These are phyloP conservation scores for Sympetrum striolatum DNA, from an alignment of 2,888 invertebrate genomes.

Conservation along the genomic window DNA sequence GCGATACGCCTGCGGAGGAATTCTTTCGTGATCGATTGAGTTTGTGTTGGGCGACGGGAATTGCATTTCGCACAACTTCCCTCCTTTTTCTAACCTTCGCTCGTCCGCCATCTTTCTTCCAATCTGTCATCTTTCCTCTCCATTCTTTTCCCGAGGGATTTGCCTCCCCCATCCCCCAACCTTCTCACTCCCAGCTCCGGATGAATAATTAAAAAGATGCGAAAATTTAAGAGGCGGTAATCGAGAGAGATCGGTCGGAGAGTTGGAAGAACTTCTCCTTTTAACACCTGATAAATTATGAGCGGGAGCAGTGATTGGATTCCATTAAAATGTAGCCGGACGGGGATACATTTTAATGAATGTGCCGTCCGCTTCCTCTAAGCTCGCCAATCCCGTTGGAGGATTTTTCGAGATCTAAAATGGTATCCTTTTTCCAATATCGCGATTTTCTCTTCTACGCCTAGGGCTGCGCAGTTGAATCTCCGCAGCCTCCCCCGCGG, in stretches of 20 bases:
- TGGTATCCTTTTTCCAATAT: no score
- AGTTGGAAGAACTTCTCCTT: not conserved
- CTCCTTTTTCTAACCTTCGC: not conserved
- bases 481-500: no score
- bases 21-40: no score
- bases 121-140: not conserved
- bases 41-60: no score
- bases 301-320: not conserved
- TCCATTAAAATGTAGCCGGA: not conserved
- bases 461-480: no score
- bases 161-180: not conserved
- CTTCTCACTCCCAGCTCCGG: not conserved
- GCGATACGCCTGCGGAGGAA: no score
- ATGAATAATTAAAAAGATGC: slow-evolving; percentile 1
- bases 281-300: slow-evolving; percentile 22
- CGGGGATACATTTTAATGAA: not conserved
- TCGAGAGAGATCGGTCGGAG: not conserved
- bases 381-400: not conserved
- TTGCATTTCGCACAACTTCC: not conserved
- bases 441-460: no score
- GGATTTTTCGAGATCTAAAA: no score
- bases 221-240: not conserved
- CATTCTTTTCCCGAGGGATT: not conserved
- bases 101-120: not conserved
- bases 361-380: not conserved